Percentiles rank a stretch among this genome's conserved stretches.
Conservation (phyloP, 2,888 invertebrate genomes). For the Drosophila barbarae region DNA sequence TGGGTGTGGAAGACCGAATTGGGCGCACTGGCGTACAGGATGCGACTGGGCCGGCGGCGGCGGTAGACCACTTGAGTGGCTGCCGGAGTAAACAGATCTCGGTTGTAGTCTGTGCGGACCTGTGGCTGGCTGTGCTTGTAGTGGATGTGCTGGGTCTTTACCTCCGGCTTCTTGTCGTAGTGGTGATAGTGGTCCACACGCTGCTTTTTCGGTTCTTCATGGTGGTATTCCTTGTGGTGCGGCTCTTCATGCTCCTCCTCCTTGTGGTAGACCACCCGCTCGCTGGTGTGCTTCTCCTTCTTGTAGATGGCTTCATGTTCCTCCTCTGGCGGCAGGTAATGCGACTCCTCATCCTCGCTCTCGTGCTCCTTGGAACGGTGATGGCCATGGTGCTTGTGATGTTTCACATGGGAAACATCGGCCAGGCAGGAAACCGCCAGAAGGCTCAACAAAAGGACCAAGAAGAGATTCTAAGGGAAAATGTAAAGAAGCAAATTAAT, state of each 20-base stretch:
- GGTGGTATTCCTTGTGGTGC: conserved; percentile 14
- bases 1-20: conserved; percentile 72
- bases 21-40: conserved; percentile 67
- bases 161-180: conserved; percentile 59
- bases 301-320: conserved; percentile 43
- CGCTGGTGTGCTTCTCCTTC: conserved; percentile 59
- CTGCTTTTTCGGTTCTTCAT: conserved; percentile 54
- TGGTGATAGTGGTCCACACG: conserved; percentile 68
- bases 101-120: conserved; percentile 37
- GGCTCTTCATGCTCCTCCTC: conserved; percentile 46
- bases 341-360: conserved; percentile 46
- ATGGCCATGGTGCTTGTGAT: conserved; percentile 45
- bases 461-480: conserved; percentile 39
- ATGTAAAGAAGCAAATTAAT: neutral
- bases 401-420: conserved; percentile 54
- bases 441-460: conserved; percentile 44
- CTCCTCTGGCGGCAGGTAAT: conserved; percentile 54
- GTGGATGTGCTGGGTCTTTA: conserved; percentile 57
- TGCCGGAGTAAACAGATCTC: conserved; percentile 40
- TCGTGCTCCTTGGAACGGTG: conserved; percentile 44
- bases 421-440: conserved; percentile 41
- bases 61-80: conserved; percentile 40
- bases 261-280: conserved; percentile 55
- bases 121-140: conserved; percentile 51
- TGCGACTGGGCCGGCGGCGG: conserved; percentile 51